Conservation (phyloP, 2,888 invertebrate genomes). For the Volucella inanis region DNA sequence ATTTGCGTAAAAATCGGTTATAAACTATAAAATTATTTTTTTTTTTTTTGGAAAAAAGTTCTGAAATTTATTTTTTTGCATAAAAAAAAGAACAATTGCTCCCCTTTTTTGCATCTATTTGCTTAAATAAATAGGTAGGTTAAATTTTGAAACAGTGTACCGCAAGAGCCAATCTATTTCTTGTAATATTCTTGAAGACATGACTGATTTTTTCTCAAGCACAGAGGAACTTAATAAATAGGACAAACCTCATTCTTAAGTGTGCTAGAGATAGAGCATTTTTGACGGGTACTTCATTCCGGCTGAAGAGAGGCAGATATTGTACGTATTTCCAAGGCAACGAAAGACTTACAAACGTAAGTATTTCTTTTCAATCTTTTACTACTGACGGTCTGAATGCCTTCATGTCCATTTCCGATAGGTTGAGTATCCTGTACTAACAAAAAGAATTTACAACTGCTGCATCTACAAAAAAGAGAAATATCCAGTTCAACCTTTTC, state of each 20-base stretch:
- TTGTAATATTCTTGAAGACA: too few relatives aligned
- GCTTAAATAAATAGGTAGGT: too few relatives aligned
- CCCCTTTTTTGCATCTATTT: too few relatives aligned
- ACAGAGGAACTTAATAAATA: neutral
- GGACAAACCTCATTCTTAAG: neutral
- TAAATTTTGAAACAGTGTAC: too few relatives aligned
- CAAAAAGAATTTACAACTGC: neutral
- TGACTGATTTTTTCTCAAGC: too few relatives aligned
- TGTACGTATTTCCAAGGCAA: neutral
- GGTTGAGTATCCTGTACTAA: neutral
- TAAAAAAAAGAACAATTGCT: too few relatives aligned
- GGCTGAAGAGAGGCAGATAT: neutral
- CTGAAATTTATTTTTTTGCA: too few relatives aligned
- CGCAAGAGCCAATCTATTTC: too few relatives aligned
- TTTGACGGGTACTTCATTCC: neutral
- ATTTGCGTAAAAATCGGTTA: too few relatives aligned
- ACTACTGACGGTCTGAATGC: neutral
- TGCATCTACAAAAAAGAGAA: neutral
- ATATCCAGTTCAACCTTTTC: neutral
- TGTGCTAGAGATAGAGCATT: neutral
- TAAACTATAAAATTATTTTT: constrained; percentile 1
- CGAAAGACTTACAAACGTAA: neutral
- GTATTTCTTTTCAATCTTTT: neutral
- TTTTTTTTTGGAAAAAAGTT: neutral
- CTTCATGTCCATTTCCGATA: neutral